These are phyloP conservation scores for Blastobasis lacticolella DNA, from an alignment of 2,888 invertebrate genomes.

Conservation along the genomic window DNA sequence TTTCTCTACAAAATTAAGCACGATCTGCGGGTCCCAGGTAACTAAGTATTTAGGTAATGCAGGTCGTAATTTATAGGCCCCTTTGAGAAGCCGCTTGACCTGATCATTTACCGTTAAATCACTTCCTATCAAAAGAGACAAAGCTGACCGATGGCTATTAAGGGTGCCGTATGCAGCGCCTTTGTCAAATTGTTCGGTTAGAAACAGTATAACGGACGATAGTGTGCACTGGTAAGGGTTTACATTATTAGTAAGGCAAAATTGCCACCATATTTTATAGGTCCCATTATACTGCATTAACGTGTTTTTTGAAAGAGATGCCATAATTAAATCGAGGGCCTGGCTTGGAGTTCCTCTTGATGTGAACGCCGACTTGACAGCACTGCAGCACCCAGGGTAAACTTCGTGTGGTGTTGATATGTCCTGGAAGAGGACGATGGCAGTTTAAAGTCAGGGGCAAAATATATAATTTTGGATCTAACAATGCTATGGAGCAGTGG, in stretches of 20 bases:
- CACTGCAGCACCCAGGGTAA: background rate
- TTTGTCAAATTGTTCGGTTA: background rate
- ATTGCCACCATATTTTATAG: background rate
- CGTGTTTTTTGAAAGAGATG: background rate
- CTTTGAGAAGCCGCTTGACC: background rate
- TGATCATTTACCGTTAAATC: background rate
- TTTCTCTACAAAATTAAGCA: background rate
- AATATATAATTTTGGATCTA: background rate
- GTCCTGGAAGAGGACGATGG: background rate
- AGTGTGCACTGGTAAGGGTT: background rate
- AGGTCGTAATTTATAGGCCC: background rate
- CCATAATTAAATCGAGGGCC: background rate
- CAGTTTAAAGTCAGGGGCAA: background rate
- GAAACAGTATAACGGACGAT: background rate
- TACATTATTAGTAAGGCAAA: background rate
- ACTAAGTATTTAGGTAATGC: background rate
- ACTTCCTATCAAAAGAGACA: background rate
- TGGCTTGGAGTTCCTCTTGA: background rate
- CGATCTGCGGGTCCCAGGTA: background rate
- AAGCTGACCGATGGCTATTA: background rate
- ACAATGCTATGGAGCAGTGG: background rate
- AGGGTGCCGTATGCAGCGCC: background rate
- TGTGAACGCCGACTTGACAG: background rate
- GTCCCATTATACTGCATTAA: background rate
- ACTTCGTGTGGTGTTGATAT: background rate